phyloP scores from a whole-genome alignment of 92 coral and sea anemone species.

The Parazoanthus darwini region DNA sequence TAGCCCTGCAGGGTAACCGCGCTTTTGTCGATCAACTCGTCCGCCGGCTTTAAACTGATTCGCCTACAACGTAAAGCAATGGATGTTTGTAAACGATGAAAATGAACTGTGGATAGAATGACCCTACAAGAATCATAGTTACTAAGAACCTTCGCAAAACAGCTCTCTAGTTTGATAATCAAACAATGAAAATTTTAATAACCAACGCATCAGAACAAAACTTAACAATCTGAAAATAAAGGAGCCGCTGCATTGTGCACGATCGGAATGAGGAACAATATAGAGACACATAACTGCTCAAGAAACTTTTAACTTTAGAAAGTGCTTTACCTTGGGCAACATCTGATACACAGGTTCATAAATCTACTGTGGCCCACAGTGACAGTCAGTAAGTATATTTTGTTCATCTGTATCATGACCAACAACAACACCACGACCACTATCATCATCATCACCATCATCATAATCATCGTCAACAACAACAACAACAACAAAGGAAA shows the following conservation, averaged over 20 bases:
- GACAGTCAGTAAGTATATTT: no score
- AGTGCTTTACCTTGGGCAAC: no score
- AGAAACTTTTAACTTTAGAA: no score
- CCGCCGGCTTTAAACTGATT: conserved; percentile 70
- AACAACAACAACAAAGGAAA: background rate
- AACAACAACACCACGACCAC: background rate
- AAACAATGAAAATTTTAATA: no score
- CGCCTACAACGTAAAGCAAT: conserved; percentile 52
- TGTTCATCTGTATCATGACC: background rate
- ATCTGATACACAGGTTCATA: no score
- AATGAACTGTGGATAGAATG: background rate
- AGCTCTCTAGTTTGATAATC: no score
- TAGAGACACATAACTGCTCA: background rate
- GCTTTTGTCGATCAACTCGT: conserved; percentile 71
- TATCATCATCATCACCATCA: background rate
- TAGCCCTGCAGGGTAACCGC: conserved; percentile 64
- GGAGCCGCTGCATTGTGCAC: background rate
- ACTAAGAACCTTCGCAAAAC: background rate
- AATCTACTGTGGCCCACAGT: no score
- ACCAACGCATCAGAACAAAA: no score
- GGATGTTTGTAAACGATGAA: no score
- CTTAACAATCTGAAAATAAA: no score
- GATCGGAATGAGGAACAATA: background rate
- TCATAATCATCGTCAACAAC: background rate
- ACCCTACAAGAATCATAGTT: background rate